phyloP scores from a whole-genome alignment of 2,797 vertebrate genomes.

The Ambastaia sidthimunki region DNA sequence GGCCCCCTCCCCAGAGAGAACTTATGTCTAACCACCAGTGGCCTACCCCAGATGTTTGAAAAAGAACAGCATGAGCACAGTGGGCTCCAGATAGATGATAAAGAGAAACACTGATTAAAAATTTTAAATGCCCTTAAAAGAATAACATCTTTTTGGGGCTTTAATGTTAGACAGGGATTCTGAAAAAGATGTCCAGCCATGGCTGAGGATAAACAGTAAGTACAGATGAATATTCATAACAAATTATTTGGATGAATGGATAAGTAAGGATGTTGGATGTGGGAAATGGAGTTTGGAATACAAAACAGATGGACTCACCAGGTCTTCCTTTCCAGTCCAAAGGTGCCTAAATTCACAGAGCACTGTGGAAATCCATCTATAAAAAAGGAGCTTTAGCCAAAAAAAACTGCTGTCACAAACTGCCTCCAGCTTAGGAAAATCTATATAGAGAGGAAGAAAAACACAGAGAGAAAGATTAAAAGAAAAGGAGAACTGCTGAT shows the following conservation, averaged over 20 bases:
- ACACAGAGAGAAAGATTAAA: conserved; percentile 3
- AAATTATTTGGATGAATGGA: conserved; percentile 26
- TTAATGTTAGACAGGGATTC: conserved; percentile 1
- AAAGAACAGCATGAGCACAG: conserved; percentile 26
- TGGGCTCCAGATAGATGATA: conserved; percentile 62
- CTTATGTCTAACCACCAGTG: conserved; percentile 76
- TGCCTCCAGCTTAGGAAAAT: conserved; percentile 84
- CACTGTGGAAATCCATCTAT: conserved; percentile 93
- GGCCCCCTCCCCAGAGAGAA: conserved; percentile 67
- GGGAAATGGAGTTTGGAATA: neutral
- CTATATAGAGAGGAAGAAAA: conserved; percentile 68
- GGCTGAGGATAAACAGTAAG: conserved; percentile 27
- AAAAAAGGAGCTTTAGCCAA: conserved; percentile 79
- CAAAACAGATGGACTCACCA: conserved; percentile 73
- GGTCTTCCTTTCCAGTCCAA: conserved; percentile 89
- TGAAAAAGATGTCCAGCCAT: conserved; percentile 35
- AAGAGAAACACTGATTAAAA: conserved; percentile 68
- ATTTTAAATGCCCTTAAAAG: conserved; percentile 65
- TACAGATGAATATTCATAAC: conserved; percentile 39
- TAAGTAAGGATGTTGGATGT: neutral
- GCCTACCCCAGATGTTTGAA: conserved; percentile 78
- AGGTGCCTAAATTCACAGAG: conserved; percentile 75
- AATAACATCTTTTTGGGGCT: conserved; percentile 46
- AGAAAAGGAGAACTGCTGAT: conserved; percentile 44
- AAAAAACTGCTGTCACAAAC: conserved; percentile 73